Evolutionary conservation across 2,888 invertebrate species (phyloP), one percentile per base, ranked within the genome.

Genomic region (Amiota mariae): DNA sequence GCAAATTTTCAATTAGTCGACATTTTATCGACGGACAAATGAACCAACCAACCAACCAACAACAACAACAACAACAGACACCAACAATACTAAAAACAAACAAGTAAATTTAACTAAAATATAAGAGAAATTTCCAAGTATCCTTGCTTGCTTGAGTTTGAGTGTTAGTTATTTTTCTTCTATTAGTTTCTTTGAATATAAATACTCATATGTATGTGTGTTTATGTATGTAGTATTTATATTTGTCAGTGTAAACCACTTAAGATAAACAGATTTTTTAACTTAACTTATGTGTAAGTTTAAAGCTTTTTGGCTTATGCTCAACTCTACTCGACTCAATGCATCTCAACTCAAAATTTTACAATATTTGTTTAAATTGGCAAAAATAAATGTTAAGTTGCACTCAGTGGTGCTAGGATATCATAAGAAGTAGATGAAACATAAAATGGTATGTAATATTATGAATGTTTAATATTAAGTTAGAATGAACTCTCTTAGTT

Each of bases 1-100:
- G 83, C 85, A 84, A 84, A 84, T 84, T 84, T 85, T 85, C 86
- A 85, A 84, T 84, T 82, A 84, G 83, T 78, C 80, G 81, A 82
- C 79, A 78, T 76, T 80, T 80, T 80, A 80, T 76, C 80, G 61
- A 72, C 75, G 70, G 72, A 70, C 72, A 76, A 71, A 72, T 57
- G 67, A 8, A 61, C 66, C 49, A 15, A 47, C 57, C 71, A 54
- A 67, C 71, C 71, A 66, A 70, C 78, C 76, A 51, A n/a, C n/a
- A n/a, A n/a, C 51, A 51, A 13, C 12, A 11, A 51, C 51, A n/a
- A 51, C 51, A 13, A 51, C 51, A n/a, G n/a, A n/a, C 51, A 51
- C n/a, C 12, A 11, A 51, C 11, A 51, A n/a, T n/a, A 51, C 51
- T 11, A 51, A n/a, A 51, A 6, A n/a, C n/a, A 12, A n/a, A 51